Conservation (phyloP, 2,113 vertebrate genomes). For the Dunckerocampus dactyliophorus region DNA sequence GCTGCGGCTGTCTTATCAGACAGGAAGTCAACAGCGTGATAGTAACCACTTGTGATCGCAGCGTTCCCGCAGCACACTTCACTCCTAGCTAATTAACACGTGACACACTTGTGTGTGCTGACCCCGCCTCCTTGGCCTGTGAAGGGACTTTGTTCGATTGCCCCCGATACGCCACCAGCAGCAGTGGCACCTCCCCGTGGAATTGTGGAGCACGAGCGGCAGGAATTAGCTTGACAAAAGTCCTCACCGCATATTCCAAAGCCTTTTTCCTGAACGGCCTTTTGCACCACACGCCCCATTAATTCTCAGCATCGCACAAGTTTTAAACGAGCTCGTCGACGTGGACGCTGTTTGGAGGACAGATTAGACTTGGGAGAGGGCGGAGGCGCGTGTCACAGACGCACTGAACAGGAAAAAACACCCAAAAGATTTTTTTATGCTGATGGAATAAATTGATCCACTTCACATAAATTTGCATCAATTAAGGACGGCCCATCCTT, state of each 20-base stretch:
- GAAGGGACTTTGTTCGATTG: slow-evolving; percentile 41
- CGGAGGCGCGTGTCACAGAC: slow-evolving; percentile 17
- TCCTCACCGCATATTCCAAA: too few relatives aligned
- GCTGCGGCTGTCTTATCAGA: slow-evolving; percentile 5
- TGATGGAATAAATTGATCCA: slow-evolving; percentile 35
- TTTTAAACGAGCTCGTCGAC: slow-evolving; percentile 60
- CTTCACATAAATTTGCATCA: slow-evolving; percentile 37
- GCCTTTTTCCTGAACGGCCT: slow-evolving; percentile 13
- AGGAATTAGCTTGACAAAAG: too few relatives aligned
- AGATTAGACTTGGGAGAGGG: slow-evolving; percentile 33
- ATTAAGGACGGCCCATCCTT: too few relatives aligned
- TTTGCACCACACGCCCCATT: slow-evolving; percentile 54
- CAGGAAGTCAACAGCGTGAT: slow-evolving; percentile 16
- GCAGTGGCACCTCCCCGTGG: not conserved
- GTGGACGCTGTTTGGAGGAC: slow-evolving; percentile 38
- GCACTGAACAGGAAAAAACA: slow-evolving; percentile 36
- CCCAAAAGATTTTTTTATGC: slow-evolving; percentile 16
- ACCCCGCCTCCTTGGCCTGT: slow-evolving; percentile 25
- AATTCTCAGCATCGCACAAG: slow-evolving; percentile 42
- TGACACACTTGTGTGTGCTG: not conserved
- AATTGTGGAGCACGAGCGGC: not conserved
- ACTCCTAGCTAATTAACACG: slow-evolving; percentile 27
- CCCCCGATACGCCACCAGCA: slow-evolving; percentile 1
- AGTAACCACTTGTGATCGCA: slow-evolving; percentile 4
- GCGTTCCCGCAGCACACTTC: slow-evolving; percentile 14